Conservation (phyloP, 2,888 invertebrate genomes). For the Meganola albula region DNA sequence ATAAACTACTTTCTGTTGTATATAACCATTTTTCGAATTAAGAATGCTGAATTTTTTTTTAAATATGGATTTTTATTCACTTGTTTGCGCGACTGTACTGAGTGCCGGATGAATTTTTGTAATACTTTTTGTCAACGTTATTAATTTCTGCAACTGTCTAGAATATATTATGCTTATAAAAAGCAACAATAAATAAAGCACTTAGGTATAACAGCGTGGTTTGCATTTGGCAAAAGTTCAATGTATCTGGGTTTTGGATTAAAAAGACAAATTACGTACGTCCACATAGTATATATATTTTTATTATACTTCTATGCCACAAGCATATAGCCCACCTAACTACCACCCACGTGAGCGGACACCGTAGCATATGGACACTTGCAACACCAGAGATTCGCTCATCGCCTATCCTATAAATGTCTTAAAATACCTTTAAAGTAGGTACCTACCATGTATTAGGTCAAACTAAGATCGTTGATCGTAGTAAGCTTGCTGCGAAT, state of each 20-base stretch:
- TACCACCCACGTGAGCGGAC: too few species aligned
- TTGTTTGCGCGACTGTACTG: conserved; percentile 21
- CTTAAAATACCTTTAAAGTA: too few species aligned
- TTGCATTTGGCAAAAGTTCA: conserved; percentile 46
- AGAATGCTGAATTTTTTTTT: conserved; percentile 8
- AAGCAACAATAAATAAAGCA: conserved; percentile 28
- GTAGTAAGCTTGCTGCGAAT: too few species aligned
- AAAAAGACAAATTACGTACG: conserved; percentile 38
- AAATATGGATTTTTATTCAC: too few species aligned
- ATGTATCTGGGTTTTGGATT: conserved; percentile 46
- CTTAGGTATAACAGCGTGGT: conserved; percentile 29
- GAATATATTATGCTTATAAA: conserved; percentile 13
- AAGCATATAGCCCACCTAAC: too few species aligned
- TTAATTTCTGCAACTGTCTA: conserved; percentile 20
- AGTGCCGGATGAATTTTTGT: conserved; percentile 13
- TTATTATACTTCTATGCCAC: too few species aligned
- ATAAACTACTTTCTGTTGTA: conserved; percentile 1
- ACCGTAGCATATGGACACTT: too few species aligned
- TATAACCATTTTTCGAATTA: conserved; percentile 10
- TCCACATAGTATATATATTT: too few species aligned
- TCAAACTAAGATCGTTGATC: too few species aligned
- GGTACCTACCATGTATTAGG: too few species aligned
- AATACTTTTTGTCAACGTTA: conserved; percentile 22
- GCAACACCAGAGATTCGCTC: too few species aligned
- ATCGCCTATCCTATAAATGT: too few species aligned